phyloP scores from a whole-genome alignment of 2,888 invertebrate species.

The Eupeodes latifasciatus region DNA sequence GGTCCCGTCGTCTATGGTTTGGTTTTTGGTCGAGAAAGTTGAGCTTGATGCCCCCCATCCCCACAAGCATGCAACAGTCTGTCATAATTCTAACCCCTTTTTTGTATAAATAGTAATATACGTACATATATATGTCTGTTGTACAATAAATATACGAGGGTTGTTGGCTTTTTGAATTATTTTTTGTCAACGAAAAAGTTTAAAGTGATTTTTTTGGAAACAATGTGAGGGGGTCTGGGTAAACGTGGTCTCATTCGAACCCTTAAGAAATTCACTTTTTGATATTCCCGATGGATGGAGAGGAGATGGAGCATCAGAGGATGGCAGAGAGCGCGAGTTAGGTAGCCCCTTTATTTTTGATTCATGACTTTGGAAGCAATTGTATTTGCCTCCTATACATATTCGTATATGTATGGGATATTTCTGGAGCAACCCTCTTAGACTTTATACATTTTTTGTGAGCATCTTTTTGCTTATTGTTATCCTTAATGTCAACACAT shows the following conservation, averaged over 20 bases:
- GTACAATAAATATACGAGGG: not conserved
- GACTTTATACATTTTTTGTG: constrained; percentile 24
- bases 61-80: constrained; percentile 72
- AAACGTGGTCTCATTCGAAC: constrained; percentile 61
- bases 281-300: constrained; percentile 21
- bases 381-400: constrained; percentile 37
- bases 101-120: not conserved
- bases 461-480: constrained; percentile 66
- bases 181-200: constrained; percentile 69
- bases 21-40: constrained; percentile 44
- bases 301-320: not conserved
- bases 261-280: constrained; percentile 64
- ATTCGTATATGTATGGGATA: not conserved
- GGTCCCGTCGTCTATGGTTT: constrained; percentile 71
- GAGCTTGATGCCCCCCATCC: constrained; percentile 13
- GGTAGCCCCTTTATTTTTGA: constrained; percentile 65
- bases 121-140: not conserved
- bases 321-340: not conserved
- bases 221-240: not conserved
- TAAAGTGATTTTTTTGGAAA: constrained; percentile 57
- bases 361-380: constrained; percentile 70
- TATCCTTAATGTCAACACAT: constrained; percentile 76
- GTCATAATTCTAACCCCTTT: constrained; percentile 73
- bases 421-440: constrained; percentile 59
- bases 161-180: constrained; percentile 6